Evolutionary conservation across 2,113 vertebrate species (phyloP).

Genomic region (Dasypus novemcinctus): DNA sequence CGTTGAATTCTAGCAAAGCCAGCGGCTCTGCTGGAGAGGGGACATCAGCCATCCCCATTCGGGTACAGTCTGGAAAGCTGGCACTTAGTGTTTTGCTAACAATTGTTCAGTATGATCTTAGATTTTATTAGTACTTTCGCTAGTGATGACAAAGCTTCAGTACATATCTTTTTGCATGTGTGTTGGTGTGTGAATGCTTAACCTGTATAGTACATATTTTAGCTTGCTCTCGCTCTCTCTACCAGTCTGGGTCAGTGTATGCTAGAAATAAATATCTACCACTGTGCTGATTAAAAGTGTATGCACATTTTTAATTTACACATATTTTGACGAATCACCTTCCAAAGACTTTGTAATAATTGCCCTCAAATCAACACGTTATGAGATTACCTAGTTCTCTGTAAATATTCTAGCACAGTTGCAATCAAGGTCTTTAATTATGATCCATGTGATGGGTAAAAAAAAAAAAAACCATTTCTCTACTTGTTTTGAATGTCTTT

Average conservation of each 20-base stretch:
- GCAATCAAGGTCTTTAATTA: neutral
- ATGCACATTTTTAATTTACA: neutral
- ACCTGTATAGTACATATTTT: no score
- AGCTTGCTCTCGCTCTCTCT: no score
- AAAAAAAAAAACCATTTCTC: neutral
- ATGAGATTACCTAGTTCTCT: neutral
- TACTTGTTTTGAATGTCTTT: neutral
- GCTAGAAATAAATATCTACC: neutral
- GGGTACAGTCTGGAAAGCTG: no score
- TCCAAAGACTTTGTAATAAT: neutral
- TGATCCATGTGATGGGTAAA: neutral
- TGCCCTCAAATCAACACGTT: neutral
- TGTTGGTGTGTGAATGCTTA: neutral
- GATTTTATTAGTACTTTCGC: neutral
- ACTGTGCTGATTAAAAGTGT: neutral
- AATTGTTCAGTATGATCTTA: neutral
- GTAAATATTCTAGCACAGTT: neutral
- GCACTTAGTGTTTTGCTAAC: neutral
- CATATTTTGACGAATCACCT: neutral
- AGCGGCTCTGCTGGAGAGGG: fast-evolving
- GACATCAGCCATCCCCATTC: neutral
- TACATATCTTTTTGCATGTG: neutral
- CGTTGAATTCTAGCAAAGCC: neutral
- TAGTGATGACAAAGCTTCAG: neutral
- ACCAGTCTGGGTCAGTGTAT: neutral